Percentiles rank a stretch among this genome's conserved stretches.
These are phyloP conservation scores for Micronisus gabar DNA, from an alignment of 2,113 vertebrate species.

Conservation along the genomic window DNA sequence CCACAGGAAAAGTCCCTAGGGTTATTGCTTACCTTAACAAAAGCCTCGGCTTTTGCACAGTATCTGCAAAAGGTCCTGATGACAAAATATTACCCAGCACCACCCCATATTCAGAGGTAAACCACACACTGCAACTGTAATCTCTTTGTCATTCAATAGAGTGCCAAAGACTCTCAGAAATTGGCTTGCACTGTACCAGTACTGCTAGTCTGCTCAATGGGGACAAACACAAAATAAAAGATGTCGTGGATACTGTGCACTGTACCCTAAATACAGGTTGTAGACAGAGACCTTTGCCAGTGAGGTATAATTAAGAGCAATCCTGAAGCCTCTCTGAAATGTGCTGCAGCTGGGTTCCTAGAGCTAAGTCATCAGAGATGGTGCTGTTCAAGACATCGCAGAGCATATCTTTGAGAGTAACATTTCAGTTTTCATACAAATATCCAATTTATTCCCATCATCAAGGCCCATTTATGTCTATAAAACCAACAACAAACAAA, in stretches of 20 bases:
- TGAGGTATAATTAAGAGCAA: not conserved
- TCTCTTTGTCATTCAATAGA: not conserved
- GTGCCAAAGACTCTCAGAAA: not conserved
- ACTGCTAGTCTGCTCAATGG: not conserved
- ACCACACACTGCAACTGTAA: not conserved
- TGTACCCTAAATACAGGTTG: not conserved
- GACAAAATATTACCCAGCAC: not conserved
- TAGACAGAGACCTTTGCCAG: not conserved
- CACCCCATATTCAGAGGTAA: not conserved
- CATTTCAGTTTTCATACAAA: not conserved
- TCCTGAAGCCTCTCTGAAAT: not conserved
- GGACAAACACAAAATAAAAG: not conserved
- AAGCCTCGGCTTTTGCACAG: accelerated
- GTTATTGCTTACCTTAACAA: not conserved
- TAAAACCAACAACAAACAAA: not conserved
- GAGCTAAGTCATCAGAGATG: not conserved
- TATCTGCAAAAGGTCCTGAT: not conserved
- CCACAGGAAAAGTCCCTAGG: not conserved
- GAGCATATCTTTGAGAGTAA: not conserved
- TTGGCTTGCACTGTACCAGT: not conserved
- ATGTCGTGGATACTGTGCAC: not conserved
- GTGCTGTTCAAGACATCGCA: accelerated
- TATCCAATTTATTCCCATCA: not conserved
- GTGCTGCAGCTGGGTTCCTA: not conserved
- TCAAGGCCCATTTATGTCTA: not conserved